A percentile compares a stretch with the other conserved stretches of the same genome.
These are phyloP conservation scores for Cheilosia urbana DNA, from an alignment of 2,888 invertebrate genomes.

Conservation along the genomic window DNA sequence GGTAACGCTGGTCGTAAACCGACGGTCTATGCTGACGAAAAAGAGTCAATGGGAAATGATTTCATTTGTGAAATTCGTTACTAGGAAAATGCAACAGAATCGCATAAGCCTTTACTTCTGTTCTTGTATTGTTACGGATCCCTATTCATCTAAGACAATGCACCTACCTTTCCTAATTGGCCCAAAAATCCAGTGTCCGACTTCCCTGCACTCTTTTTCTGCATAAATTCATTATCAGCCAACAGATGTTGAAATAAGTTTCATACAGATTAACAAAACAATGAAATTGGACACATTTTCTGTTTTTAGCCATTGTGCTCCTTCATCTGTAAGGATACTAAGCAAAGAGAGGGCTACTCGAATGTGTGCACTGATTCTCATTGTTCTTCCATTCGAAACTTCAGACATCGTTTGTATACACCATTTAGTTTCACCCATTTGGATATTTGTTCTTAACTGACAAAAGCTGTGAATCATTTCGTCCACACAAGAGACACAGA, in stretches of 20 bases:
- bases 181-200: too few relatives aligned
- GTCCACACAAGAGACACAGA: background rate
- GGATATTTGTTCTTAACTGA: background rate
- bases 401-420: background rate
- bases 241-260: conserved; percentile 43
- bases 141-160: too few relatives aligned
- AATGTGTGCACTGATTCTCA: background rate
- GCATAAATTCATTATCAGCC: conserved; percentile 38
- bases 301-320: conserved; percentile 3
- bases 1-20: too few relatives aligned
- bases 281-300: conserved; percentile 27
- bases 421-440: conserved; percentile 15
- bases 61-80: too few relatives aligned
- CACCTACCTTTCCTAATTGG: too few relatives aligned
- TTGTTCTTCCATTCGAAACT: background rate
- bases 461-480: conserved; percentile 39
- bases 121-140: too few relatives aligned
- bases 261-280: conserved; percentile 52
- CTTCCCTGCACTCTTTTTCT: background rate
- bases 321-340: conserved; percentile 31
- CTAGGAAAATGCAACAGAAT: too few relatives aligned
- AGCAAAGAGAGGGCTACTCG: conserved; percentile 18
- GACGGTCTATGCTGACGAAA: too few relatives aligned
- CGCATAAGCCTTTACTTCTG: too few relatives aligned
- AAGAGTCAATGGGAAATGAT: too few relatives aligned